These are phyloP conservation scores for Palythoa grandiflora DNA, from an alignment of 92 coral and sea anemone species.

Conservation along the genomic window DNA sequence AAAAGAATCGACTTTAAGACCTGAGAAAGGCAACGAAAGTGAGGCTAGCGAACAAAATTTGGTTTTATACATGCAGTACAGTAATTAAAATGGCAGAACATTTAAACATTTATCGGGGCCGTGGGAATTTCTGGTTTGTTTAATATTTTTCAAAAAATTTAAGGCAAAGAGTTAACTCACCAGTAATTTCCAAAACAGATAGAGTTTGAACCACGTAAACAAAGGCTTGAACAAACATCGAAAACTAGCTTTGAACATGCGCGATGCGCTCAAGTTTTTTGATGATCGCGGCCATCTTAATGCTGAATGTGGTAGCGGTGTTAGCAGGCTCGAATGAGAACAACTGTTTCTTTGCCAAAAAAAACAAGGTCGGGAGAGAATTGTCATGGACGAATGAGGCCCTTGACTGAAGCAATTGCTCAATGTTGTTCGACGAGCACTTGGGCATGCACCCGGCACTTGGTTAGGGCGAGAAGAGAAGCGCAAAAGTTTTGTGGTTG, in stretches of 20 bases:
- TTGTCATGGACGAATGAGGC: neutral
- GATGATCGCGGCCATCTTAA: neutral
- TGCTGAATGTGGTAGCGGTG: neutral
- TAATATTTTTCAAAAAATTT: neutral
- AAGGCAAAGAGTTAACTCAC: constrained; percentile 1
- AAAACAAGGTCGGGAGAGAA: neutral
- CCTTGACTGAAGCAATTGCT: neutral
- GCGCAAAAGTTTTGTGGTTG: constrained; percentile 10
- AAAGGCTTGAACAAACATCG: neutral
- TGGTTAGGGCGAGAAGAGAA: neutral
- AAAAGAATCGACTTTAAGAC: too few relatives aligned
- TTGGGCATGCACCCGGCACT: neutral
- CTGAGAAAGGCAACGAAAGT: too few relatives aligned
- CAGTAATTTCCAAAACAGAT: neutral
- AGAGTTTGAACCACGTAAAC: constrained; percentile 8
- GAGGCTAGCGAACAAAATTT: too few relatives aligned
- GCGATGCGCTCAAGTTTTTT: neutral
- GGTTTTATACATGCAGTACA: too few relatives aligned
- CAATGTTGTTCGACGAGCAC: neutral
- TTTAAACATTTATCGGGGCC: neutral
- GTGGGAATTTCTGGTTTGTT: constrained; percentile 1
- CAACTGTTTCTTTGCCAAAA: constrained; percentile 3
- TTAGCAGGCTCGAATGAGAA: neutral
- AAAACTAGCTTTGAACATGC: neutral
- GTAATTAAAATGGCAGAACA: neutral